Evolutionary conservation across 1,140 invertebrate genomes (phyloP).

Genomic region (Littorina saxatilis): DNA sequence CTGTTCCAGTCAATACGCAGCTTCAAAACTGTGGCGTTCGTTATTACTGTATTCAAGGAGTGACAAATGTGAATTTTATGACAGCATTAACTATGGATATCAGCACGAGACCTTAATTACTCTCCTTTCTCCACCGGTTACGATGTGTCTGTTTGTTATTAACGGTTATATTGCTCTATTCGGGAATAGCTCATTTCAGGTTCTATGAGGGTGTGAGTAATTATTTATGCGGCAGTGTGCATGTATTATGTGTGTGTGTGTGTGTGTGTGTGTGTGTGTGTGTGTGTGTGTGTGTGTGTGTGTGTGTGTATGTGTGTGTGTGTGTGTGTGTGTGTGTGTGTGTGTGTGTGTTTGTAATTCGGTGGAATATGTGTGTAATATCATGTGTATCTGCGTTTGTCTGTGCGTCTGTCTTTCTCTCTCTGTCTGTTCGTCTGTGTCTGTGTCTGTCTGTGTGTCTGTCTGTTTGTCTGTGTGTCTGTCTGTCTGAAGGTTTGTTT

Average conservation of each 20-base stretch:
- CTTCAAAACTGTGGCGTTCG: too few species aligned
- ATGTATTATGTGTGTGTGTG: neutral
- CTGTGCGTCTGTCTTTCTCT: neutral
- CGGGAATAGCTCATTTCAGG: too few species aligned
- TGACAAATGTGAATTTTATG: too few species aligned
- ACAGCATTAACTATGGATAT: too few species aligned
- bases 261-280: slow-evolving; percentile 10
- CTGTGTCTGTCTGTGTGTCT: neutral
- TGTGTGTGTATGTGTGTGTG: slow-evolving; percentile 4
- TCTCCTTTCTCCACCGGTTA: too few species aligned
- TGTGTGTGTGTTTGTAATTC: neutral
- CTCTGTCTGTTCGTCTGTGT: neutral
- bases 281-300: neutral
- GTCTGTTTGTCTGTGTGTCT: neutral
- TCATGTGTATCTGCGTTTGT: neutral
- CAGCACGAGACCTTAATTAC: too few species aligned
- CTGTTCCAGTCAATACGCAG: too few species aligned
- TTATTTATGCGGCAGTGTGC: neutral
- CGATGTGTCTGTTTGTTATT: too few species aligned
- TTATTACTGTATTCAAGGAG: too few species aligned
- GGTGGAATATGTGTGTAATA: neutral
- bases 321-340: neutral
- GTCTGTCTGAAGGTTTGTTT: neutral
- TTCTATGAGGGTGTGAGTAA: neutral
- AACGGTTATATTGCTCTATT: too few species aligned